A percentile compares a stretch with the other conserved stretches of the same genome.
Evolutionary conservation across 2,797 vertebrate genomes (phyloP).

Genomic region (Amblyraja radiata): DNA sequence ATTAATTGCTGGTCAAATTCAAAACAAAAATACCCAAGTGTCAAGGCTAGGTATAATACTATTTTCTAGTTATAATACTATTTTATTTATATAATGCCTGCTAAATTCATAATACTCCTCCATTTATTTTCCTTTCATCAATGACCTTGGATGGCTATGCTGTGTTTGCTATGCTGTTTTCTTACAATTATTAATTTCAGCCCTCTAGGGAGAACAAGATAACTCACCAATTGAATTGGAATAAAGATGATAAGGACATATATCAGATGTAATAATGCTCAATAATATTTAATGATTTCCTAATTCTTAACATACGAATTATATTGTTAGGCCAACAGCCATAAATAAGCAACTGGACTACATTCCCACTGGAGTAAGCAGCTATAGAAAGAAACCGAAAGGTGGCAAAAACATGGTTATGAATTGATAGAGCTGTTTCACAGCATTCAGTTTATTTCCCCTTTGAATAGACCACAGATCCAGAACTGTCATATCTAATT

Average conservation of each 20-base stretch:
- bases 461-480: background rate
- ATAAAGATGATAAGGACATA: background rate
- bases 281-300: background rate
- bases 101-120: background rate
- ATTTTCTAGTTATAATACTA: no score
- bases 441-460: constrained; percentile 16
- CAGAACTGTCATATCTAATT: background rate
- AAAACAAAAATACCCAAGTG: background rate
- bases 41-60: background rate
- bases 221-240: background rate
- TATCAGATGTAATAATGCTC: background rate
- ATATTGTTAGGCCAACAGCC: constrained; percentile 15
- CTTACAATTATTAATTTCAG: background rate
- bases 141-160: background rate
- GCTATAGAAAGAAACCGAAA: background rate
- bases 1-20: background rate
- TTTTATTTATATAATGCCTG: background rate
- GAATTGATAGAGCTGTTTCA: background rate
- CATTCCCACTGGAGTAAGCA: background rate
- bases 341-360: background rate
- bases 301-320: background rate
- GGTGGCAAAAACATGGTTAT: background rate
- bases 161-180: background rate
- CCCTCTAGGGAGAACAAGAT: background rate
- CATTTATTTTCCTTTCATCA: background rate